Evolutionary conservation across 2,797 vertebrate species (phyloP), one percentile per base, ranked within the genome.

Genomic region (Eulemur mongoz): DNA sequence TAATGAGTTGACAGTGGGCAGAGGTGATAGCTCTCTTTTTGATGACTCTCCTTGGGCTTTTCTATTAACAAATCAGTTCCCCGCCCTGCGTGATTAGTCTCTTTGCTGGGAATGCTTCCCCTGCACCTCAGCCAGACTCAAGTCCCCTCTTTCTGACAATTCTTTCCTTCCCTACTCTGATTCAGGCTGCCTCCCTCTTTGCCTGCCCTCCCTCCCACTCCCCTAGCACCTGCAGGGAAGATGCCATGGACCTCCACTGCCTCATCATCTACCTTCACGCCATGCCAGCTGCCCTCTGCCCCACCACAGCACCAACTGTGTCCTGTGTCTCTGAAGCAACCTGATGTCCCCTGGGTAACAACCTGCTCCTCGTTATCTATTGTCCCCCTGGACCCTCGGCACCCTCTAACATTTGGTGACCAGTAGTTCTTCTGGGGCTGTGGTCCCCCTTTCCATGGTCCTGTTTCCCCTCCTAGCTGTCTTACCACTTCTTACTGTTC

Each of bases 301-400:
- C 94, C 43, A 9, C 93, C 73, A 83, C 14, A 38, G 4, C 72
- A 70, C 81, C 32, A 91, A 25, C 52, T 70, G 40, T 57, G n/a
- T 63, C 43, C 57, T 32, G 52, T 40, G 76, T 91, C 92, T 48
- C 92, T 43, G 86, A 82, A 96, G 35, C n/a, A 48, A n/a, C 13
- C 18, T 59, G 61, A 59, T 13, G 35, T 73, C 63, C 59, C 57
- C 35, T 86, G 18, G 57, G 12, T 48, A 54, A 79, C 14, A 50
- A 65, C 20, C 40, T 50, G 54, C 52, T 12, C 78, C 76, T 67
- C 54, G 63, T 13, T 12, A 22, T 5, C 4, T 23, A 6, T 7
- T 1, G 0, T 59, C 32, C 3, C 57, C 70, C 70, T n/a, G 20
- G 11, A 23, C n/a, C 2, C 5, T n/a, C 27, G 0, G 12, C 11